Evolutionary conservation across 64 coral and sea anemone genomes (phyloP), one percentile per base, ranked within the genome.

Genomic region (Pocillopora verrucosa): DNA sequence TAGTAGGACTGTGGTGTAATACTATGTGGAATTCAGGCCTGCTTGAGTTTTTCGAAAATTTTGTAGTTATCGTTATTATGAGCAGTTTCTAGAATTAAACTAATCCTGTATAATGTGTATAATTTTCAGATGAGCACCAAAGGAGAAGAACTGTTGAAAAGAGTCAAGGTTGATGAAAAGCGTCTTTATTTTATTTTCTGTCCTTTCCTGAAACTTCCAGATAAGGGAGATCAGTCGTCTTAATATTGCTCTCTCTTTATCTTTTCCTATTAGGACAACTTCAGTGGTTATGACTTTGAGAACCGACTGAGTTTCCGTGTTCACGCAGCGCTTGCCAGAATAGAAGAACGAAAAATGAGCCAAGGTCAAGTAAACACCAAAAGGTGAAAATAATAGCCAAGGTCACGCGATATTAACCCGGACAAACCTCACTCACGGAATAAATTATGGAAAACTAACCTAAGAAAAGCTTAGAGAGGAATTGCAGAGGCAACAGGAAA

Each of bases 251-350:
- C 56, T 11, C 45, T 61, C 4, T 16, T 69, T 74, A 20, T 61
- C 69, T 14, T 36, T 79, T 35, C 16, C 17, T 1, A 20, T 25
- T 62, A 97, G 95, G 95, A 97, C 51, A 81, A 87, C 65, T 97
- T 88, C 75, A 97, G 88, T 75, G 95, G 95, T 24, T 97, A 97
- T 69, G 95, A 97, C 84, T 97, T 97, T 83, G 95, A 97, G 24
- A 97, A 97, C 73, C 82, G 95, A 36, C 91, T 97, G 0, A 90
- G 95, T 60, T 97, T 97, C 82, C 83, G 95, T 72, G 92, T 97
- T 3, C 95, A 97, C 14, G 88, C 95, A 17, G 95, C 95, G 13
- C 91, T 97, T n/a, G 95, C 95, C 58, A 90, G 95, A 30, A 90
- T 97, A 76, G 95, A 90, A 58, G 95, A 97, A 78, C 61, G 84